Percentiles rank a stretch among this genome's conserved stretches.
phyloP scores from a whole-genome alignment of 2,113 vertebrate genomes.

The Protobothrops mucrosquamatus region DNA sequence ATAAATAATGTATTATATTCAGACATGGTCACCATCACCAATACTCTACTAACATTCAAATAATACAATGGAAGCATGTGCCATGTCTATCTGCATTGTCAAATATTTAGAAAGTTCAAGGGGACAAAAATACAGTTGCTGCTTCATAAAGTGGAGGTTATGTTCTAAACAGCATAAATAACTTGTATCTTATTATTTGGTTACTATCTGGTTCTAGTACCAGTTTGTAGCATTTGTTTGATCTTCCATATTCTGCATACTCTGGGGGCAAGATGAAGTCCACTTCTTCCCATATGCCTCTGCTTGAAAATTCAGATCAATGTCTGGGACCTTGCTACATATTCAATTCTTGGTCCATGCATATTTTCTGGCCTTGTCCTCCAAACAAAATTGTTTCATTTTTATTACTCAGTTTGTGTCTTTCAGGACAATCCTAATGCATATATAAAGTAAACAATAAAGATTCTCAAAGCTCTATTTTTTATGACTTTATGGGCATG shows the following conservation, averaged over 20 bases:
- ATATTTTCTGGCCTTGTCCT: background rate
- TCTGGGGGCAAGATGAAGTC: background rate
- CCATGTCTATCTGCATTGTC: background rate
- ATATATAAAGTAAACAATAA: background rate
- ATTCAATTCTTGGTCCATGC: background rate
- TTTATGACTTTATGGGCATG: background rate
- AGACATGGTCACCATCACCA: background rate
- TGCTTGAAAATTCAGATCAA: background rate
- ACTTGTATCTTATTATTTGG: background rate
- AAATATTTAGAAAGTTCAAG: background rate
- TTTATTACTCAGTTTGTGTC: background rate
- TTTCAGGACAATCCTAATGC: background rate
- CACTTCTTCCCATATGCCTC: background rate
- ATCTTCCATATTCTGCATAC: background rate
- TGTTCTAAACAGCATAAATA: background rate
- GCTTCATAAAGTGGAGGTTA: background rate
- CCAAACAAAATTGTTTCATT: background rate
- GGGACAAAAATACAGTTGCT: background rate
- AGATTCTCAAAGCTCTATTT: background rate
- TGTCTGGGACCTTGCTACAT: background rate
- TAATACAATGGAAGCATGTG: background rate
- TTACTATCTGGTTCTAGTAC: background rate
- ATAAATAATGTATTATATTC: conserved; percentile 11
- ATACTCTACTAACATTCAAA: background rate
- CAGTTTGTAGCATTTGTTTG: background rate